Evolutionary conservation across 2,888 invertebrate genomes (phyloP), one percentile per base, ranked within the genome.

Genomic region (Sphinx pinastri): DNA sequence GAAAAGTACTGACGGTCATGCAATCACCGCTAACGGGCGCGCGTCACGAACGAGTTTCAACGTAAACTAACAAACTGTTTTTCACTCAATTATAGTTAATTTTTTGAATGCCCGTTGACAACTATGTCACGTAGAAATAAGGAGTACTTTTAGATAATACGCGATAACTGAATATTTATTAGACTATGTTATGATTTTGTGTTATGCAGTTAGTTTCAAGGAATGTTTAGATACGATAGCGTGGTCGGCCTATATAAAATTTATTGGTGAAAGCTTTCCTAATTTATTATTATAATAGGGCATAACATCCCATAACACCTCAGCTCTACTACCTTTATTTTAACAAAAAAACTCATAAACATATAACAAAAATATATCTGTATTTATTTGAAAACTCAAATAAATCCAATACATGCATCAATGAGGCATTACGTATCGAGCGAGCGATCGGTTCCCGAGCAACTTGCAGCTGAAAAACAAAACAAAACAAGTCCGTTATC

Each of bases 1-100:
- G 76, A 80, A 79, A 83, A 87, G 78, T 80, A 78, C 77, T 76
- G 75, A 71, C 73, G 76, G 78, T 79, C 89, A 86, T 86, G 88
- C 86, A 77, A 86, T 79, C 81, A 74, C 49, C 73, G 69, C 70
- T 86, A 85, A 89, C 81, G 83, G 79, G 77, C 73, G 57, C 49
- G 75, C 77, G 79, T 78, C 88, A 89, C 69, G 69, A 69, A 69
- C 45, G 45, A 45, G 69, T 54, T 55, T 63, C 60, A 69, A 87
- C 75, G 59, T 52, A 51, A 51, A 77, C 73, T 72, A 66, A 19
- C n/a, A 72, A 51, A 73, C 70, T 71, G 73, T 72, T 72, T 67
- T 59, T 57, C 68, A 71, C 52, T 60, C 57, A 71, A 72, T 72
- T 67, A 69, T 58, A 76, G 71, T 74, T 77, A 72, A 76, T 72